Evolutionary conservation across 2,888 invertebrate genomes (phyloP).

Genomic region (Erannis defoliaria): DNA sequence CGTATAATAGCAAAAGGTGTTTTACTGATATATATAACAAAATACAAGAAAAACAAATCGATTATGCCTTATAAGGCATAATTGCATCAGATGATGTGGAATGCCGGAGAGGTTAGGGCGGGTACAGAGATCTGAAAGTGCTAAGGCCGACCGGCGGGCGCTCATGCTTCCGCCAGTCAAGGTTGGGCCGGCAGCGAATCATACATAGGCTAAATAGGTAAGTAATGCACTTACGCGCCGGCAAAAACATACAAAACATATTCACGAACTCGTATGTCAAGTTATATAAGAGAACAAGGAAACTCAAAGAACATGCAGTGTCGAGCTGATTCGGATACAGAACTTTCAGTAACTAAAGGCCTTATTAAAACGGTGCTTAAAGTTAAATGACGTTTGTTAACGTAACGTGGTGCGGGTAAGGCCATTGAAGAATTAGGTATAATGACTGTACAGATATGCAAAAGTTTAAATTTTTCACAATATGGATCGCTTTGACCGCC

Average conservation of each 20-base stretch:
- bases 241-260: conserved; percentile 8
- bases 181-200: conserved; percentile 52
- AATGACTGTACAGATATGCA: too few relatives aligned
- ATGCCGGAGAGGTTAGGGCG: conserved; percentile 53
- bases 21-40: not conserved
- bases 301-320: conserved; percentile 5
- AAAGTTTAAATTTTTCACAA: too few relatives aligned
- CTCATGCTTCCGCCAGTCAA: conserved; percentile 77
- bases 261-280: conserved; percentile 14
- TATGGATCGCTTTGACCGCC: too few relatives aligned
- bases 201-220: conserved; percentile 33
- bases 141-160: conserved; percentile 72
- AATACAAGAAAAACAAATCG: too few relatives aligned
- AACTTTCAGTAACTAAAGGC: not conserved
- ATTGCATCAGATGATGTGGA: conserved; percentile 37
- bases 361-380: too few relatives aligned
- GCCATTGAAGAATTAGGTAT: too few relatives aligned
- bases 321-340: not conserved
- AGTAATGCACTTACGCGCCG: conserved; percentile 17
- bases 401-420: too few relatives aligned
- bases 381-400: too few relatives aligned
- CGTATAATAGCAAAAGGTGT: not conserved
- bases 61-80: too few relatives aligned
- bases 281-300: conserved; percentile 13
- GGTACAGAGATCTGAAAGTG: conserved; percentile 65